phyloP scores from a whole-genome alignment of 2,797 vertebrate genomes.

The Sebastes steindachneri region DNA sequence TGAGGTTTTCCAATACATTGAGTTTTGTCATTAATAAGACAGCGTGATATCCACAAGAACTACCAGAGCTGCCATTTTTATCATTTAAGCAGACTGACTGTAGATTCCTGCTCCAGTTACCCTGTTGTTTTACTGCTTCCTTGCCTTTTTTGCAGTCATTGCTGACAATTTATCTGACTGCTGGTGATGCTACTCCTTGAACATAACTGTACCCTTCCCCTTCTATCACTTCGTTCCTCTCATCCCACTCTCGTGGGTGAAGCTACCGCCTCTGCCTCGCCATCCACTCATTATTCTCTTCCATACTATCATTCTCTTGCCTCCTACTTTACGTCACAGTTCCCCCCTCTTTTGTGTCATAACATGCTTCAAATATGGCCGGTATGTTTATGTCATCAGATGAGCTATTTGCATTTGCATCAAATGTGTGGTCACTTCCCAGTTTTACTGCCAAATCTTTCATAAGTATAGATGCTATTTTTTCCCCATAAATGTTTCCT shows the following conservation, averaged over 20 bases:
- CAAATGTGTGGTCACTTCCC: constrained; percentile 1
- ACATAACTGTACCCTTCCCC: constrained; percentile 66
- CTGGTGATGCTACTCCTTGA: constrained; percentile 45
- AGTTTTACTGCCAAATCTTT: constrained; percentile 5
- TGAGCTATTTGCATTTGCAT: constrained; percentile 2
- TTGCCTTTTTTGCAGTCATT: constrained; percentile 11
- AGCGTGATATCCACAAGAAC: not conserved
- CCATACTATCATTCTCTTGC: constrained; percentile 41
- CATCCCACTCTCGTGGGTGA: constrained; percentile 68
- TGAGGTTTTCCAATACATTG: not conserved
- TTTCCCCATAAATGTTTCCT: constrained; percentile 12
- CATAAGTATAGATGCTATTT: constrained; percentile 21
- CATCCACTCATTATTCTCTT: constrained; percentile 68
- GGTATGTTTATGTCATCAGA: constrained; percentile 21
- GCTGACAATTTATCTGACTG: constrained; percentile 28
- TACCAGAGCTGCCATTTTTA: not conserved
- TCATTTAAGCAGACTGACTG: not conserved
- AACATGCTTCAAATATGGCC: constrained; percentile 6
- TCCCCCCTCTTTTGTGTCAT: constrained; percentile 30
- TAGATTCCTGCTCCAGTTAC: not conserved
- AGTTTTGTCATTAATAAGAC: constrained; percentile 6
- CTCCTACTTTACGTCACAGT: constrained; percentile 36
- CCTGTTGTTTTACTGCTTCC: constrained; percentile 12
- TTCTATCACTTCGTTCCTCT: constrained; percentile 66
- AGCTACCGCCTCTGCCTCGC: constrained; percentile 50